Evolutionary conservation across 2,797 vertebrate genomes (phyloP).

Genomic region (Acropternis orthonyx): DNA sequence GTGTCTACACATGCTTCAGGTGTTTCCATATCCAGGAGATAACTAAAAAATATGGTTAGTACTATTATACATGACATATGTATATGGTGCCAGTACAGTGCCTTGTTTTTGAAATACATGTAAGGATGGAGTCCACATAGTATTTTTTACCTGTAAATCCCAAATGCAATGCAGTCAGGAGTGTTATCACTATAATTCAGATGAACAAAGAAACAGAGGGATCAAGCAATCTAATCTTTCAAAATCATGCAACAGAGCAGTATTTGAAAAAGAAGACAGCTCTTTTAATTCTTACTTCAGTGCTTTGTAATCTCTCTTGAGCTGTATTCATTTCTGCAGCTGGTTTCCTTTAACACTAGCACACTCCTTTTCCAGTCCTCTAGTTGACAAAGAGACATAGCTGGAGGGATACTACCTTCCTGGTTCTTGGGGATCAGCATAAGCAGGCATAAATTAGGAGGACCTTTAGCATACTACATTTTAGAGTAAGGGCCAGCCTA

Average conservation of each 20-base stretch:
- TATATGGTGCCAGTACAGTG: background rate
- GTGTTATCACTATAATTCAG: background rate
- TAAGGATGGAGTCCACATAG: background rate
- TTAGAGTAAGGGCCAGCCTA: background rate
- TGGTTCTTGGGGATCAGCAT: background rate
- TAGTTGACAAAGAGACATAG: too few relatives aligned
- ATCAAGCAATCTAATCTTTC: background rate
- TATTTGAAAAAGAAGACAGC: background rate
- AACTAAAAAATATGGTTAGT: background rate
- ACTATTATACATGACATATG: background rate
- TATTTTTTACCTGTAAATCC: background rate
- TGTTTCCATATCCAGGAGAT: background rate
- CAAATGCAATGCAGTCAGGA: background rate
- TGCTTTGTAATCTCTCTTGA: background rate
- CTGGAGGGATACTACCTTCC: background rate
- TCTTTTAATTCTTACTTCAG: background rate
- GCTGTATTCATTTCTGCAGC: too few relatives aligned
- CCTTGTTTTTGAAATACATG: background rate
- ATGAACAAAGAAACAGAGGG: background rate
- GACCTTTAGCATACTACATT: background rate
- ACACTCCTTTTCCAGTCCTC: too few relatives aligned
- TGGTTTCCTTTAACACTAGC: too few relatives aligned
- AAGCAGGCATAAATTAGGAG: background rate
- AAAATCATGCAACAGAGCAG: background rate
- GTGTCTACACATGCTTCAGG: accelerated